Percentiles rank a stretch among this genome's conserved stretches.
Conservation (phyloP, 2,113 vertebrate species). For the Pandion haliaetus region DNA sequence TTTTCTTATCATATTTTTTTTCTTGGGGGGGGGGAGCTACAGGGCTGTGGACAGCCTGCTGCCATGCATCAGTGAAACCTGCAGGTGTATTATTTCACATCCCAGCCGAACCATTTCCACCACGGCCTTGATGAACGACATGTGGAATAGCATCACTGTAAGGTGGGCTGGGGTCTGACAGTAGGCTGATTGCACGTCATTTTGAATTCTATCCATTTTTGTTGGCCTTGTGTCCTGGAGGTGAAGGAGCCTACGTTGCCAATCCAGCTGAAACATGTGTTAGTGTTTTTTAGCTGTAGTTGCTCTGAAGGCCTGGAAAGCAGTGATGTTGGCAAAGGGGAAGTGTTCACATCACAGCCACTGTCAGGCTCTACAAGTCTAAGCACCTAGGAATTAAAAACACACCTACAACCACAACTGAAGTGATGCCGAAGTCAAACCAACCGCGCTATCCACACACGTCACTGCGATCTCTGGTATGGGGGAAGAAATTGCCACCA, state of each 20-base stretch:
- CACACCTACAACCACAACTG: neutral
- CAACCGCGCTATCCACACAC: neutral
- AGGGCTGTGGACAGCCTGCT: neutral
- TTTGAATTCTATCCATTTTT: neutral
- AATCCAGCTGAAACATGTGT: fast-evolving
- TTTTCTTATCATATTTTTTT: neutral
- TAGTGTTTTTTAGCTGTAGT: neutral
- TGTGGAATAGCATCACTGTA: neutral
- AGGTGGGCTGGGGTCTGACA: neutral
- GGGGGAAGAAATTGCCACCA: neutral
- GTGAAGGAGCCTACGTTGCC: neutral
- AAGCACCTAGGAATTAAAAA: neutral
- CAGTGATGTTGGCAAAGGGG: neutral
- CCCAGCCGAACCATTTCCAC: neutral
- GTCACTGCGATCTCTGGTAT: fast-evolving
- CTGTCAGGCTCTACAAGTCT: neutral
- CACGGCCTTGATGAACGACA: neutral
- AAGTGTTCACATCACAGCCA: neutral
- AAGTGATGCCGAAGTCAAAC: neutral
- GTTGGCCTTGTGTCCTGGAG: neutral
- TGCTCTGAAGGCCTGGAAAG: neutral
- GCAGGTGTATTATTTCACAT: neutral
- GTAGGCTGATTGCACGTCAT: neutral
- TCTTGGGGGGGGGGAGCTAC: fast-evolving
- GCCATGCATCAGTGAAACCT: neutral